Conservation (phyloP, 2,888 invertebrate genomes). For the Nycteola revayana region DNA sequence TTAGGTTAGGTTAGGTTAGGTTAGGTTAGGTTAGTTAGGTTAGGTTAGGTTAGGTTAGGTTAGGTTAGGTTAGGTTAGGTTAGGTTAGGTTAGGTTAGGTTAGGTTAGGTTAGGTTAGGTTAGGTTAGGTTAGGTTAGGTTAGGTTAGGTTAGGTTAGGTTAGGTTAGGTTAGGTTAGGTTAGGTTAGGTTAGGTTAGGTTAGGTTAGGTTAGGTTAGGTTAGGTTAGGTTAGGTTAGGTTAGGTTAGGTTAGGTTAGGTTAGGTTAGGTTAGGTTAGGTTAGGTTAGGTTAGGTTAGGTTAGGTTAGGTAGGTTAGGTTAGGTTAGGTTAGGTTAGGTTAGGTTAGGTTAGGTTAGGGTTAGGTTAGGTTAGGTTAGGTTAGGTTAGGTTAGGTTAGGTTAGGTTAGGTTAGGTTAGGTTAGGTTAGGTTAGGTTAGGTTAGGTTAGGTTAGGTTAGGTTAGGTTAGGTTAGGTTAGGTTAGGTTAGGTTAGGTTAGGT, state of each 20-base stretch:
- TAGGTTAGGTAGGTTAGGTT: conserved; percentile 12
- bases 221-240: conserved; percentile 19
- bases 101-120: too few species aligned
- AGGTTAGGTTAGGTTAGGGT: conserved; percentile 15
- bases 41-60: too few species aligned
- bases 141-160: too few species aligned
- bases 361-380: conserved; percentile 16
- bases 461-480: conserved; percentile 21
- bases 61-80: too few species aligned
- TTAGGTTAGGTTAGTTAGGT: too few species aligned
- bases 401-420: conserved; percentile 23
- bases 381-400: conserved; percentile 22
- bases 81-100: too few species aligned
- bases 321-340: conserved; percentile 15
- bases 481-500: conserved; percentile 22
- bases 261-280: conserved; percentile 21
- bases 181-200: not conserved
- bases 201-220: conserved; percentile 16
- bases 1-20: too few species aligned
- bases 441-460: conserved; percentile 20
- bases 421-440: conserved; percentile 23
- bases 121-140: too few species aligned
- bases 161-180: too few species aligned
- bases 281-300: conserved; percentile 16
- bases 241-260: conserved; percentile 22